Percentiles rank a stretch among this genome's conserved stretches.
Conservation (phyloP, 2,113 vertebrate genomes). For the Conger conger region DNA sequence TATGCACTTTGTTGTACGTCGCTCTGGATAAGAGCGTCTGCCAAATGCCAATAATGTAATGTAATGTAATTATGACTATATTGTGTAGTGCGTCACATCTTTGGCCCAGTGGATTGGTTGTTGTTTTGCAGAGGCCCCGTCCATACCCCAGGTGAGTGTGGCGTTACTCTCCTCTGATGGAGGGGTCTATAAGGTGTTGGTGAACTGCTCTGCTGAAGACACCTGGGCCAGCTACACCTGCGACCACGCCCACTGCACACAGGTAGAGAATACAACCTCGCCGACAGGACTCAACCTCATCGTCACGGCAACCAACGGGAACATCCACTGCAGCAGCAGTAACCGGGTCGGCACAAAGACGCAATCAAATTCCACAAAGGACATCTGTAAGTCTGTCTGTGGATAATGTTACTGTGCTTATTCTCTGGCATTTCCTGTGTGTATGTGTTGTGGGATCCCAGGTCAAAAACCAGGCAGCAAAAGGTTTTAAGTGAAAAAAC, state of each 20-base stretch:
- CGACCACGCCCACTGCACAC: conserved; percentile 23
- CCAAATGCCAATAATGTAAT: too few species aligned
- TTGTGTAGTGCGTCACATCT: background rate
- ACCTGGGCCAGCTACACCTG: conserved; percentile 39
- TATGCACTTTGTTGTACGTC: too few species aligned
- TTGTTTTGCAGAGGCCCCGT: conserved; percentile 32
- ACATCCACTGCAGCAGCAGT: conserved; percentile 41
- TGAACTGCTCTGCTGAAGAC: conserved; percentile 54
- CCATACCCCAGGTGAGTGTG: conserved; percentile 26
- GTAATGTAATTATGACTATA: background rate
- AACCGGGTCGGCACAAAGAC: conserved; percentile 52
- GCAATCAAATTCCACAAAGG: accelerated
- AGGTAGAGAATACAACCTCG: background rate
- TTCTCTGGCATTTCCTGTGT: too few species aligned
- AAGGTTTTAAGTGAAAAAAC: too few species aligned
- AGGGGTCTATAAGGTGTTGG: conserved; percentile 35
- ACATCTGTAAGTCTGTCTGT: background rate
- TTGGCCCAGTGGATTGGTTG: background rate
- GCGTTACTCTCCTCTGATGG: background rate
- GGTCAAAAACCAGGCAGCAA: too few species aligned
- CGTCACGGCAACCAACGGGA: background rate
- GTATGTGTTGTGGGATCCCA: too few species aligned
- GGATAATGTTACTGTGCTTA: too few species aligned
- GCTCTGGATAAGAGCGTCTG: too few species aligned
- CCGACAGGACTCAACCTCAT: conserved; percentile 43